These are phyloP conservation scores for Halesus radiatus DNA, from an alignment of 1,140 invertebrate genomes.

Conservation along the genomic window DNA sequence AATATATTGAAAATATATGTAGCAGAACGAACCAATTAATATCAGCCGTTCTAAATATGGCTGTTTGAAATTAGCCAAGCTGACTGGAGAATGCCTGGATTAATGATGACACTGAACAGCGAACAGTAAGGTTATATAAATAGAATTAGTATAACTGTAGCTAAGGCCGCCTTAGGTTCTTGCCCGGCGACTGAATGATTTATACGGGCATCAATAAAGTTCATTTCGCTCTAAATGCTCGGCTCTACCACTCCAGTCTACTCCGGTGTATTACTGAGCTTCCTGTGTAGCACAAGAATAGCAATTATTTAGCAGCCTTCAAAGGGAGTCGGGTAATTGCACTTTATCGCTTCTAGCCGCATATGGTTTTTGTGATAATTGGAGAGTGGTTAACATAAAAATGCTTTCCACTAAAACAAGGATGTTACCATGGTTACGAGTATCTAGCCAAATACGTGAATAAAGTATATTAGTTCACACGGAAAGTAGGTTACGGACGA, in stretches of 20 bases:
- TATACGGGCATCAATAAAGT: slow-evolving; percentile 25
- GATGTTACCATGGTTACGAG: too few relatives aligned
- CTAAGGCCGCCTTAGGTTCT: neutral
- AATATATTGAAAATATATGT: neutral
- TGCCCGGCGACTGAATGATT: slow-evolving; percentile 18
- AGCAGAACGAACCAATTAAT: slow-evolving; percentile 23
- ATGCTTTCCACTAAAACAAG: too few relatives aligned
- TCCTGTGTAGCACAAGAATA: neutral
- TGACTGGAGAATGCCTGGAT: slow-evolving; percentile 17
- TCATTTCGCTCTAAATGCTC: slow-evolving; percentile 22
- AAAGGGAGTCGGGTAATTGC: neutral
- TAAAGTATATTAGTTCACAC: too few relatives aligned
- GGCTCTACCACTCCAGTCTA: neutral
- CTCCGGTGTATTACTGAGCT: neutral
- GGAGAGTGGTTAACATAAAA: too few relatives aligned
- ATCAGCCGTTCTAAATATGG: neutral
- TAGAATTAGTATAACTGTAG: neutral
- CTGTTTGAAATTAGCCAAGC: slow-evolving; percentile 35
- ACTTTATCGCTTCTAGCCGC: slow-evolving; percentile 10
- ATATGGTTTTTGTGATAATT: neutral
- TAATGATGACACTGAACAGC: slow-evolving; percentile 16
- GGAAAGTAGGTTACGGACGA: too few relatives aligned
- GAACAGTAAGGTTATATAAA: slow-evolving; percentile 7
- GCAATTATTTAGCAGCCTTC: slow-evolving; percentile 14
- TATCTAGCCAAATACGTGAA: too few relatives aligned